Percentiles rank a stretch among this genome's conserved stretches.
These are phyloP conservation scores for Clarias laeviceps DNA, from an alignment of 2,797 vertebrate genomes.

Conservation along the genomic window DNA sequence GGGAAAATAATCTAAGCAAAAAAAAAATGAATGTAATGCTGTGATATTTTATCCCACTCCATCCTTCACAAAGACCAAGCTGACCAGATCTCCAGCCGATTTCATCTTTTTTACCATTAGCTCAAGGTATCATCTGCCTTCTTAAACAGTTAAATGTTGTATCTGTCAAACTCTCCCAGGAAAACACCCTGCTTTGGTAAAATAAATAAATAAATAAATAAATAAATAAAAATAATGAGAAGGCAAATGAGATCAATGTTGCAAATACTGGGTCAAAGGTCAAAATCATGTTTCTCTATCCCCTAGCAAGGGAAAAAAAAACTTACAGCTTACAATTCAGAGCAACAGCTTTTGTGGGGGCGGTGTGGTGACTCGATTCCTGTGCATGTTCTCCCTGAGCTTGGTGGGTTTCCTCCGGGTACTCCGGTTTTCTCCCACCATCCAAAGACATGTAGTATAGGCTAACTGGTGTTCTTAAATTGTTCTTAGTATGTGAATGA, in stretches of 20 bases:
- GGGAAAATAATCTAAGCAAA: no score
- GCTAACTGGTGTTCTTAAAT: no score
- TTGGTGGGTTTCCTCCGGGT: no score
- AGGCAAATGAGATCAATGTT: background rate
- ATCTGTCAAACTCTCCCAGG: background rate
- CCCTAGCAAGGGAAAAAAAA: background rate
- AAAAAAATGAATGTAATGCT: background rate
- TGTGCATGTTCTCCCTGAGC: no score
- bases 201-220: background rate
- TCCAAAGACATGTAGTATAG: no score
- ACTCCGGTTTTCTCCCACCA: no score
- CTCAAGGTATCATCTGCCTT: background rate
- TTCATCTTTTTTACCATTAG: background rate
- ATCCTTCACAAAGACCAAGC: background rate
- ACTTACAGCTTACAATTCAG: no score
- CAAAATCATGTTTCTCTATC: constrained; percentile 4
- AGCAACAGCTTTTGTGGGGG: no score
- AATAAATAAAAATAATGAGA: background rate
- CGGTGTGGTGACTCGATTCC: no score
- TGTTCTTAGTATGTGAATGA: no score
- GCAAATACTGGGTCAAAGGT: background rate
- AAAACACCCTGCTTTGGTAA: background rate
- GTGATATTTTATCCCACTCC: background rate
- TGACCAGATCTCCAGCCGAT: background rate
- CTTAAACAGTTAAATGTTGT: background rate